phyloP scores from a whole-genome alignment of 2,797 vertebrate genomes.

The Kryptolebias ocellatus region DNA sequence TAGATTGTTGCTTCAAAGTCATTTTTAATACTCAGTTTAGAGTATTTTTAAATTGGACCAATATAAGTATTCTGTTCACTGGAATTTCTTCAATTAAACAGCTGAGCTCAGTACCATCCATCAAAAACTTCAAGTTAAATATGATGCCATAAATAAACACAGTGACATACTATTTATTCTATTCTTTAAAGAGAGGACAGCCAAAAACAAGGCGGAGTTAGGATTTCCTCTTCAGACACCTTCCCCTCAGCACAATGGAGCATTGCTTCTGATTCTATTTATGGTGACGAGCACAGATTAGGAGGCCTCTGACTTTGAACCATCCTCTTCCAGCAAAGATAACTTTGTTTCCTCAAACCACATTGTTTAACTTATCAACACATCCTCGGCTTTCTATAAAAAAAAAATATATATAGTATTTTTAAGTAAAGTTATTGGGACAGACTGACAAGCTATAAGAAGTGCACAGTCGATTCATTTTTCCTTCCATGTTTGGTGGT shows the following conservation, averaged over 20 bases:
- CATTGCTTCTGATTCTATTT: background rate
- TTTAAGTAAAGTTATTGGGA: background rate
- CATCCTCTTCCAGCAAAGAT: conserved; percentile 35
- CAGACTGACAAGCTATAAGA: background rate
- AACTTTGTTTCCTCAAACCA: conserved; percentile 46
- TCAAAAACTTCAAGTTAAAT: no score
- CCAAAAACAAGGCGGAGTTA: background rate
- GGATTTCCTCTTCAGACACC: background rate
- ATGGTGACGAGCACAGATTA: background rate
- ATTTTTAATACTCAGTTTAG: no score
- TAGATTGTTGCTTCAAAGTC: no score
- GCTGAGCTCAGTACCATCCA: no score
- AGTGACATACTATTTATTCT: no score
- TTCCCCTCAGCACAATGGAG: no score
- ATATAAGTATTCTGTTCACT: no score
- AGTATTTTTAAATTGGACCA: no score
- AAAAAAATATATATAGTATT: conserved; percentile 2
- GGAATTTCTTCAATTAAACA: no score
- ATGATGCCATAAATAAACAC: no score
- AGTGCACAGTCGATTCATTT: no score
- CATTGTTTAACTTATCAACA: conserved; percentile 59
- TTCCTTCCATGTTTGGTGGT: background rate
- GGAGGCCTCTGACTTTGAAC: background rate
- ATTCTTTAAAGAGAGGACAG: no score
- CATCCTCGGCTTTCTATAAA: conserved; percentile 17